Base-by-base conservation (phyloP, 2,888 invertebrate species). In the Sarcophaga carnaria region DNA sequence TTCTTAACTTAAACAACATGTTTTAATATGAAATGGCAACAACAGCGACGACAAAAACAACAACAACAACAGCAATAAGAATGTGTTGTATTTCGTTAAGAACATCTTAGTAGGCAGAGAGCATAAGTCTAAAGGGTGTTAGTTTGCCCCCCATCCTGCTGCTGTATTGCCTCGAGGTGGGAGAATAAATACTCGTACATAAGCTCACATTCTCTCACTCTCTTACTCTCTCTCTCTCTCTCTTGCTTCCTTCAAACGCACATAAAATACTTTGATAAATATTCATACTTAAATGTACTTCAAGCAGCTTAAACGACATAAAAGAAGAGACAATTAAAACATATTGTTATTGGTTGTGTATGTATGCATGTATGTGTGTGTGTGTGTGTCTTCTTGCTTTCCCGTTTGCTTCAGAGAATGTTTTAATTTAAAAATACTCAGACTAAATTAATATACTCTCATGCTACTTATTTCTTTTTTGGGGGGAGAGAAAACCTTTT, bases 251-350 rank as follows among this genome's bases (percentile, higher is more conserved):
- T 4, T 54, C 17, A 17, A 54, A 54, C 17, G 2, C 54, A 4
- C 54, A 54, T n/a, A 17, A 67, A 75, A 81, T 69, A 49, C 67
- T 75, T 49, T 64, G 27, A 11, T 54, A 82, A 82, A 71, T 77
- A 69, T 67, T 62, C 47, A 25, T 59, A 67, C 63, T 79, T 54
- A 60, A 67, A 20, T 72, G 59, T 76, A 79, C 67, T 81, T 75
- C 72, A 72, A 81, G 76, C 82, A 76, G 76, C 64, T 85, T 77
- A 84, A 76, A 79, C 59, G 63, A 69, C 47, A 72, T 76, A 49
- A 79, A 84, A 87, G 81, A 81, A 54, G 20, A 84, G 75, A 87
- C 79, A 84, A 84, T 84, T 84, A 82, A 87, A 82, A 54, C 60
- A 76, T 80, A 80, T 84, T 84, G 70, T 64, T 75, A 64, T 79